These are phyloP conservation scores for Choloepus didactylus DNA, from an alignment of 2,797 vertebrate genomes.

Conservation along the genomic window DNA sequence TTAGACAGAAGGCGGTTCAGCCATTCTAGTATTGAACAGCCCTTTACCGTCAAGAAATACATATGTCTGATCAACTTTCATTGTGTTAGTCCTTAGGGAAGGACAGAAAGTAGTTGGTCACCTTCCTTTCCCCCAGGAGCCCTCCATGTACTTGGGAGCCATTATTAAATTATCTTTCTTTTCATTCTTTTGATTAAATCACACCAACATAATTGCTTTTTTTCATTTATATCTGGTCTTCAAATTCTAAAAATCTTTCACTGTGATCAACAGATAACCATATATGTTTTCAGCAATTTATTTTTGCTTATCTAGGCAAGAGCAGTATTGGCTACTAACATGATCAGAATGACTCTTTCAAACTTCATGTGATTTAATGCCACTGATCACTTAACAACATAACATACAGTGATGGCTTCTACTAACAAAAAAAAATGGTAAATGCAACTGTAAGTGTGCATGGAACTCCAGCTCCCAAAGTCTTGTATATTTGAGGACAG, in stretches of 20 bases:
- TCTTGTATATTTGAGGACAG: constrained; percentile 26
- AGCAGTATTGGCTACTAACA: neutral
- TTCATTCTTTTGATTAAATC: constrained; percentile 21
- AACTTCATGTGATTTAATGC: neutral
- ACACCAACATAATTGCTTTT: neutral
- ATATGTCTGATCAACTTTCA: neutral
- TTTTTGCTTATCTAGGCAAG: constrained; percentile 25
- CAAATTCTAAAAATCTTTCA: neutral
- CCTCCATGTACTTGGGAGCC: neutral
- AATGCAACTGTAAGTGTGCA: neutral
- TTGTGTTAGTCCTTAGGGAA: neutral
- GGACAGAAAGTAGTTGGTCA: neutral
- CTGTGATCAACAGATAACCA: neutral
- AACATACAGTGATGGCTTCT: neutral
- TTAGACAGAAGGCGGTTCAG: neutral
- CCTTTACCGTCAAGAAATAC: neutral
- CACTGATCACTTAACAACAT: constrained; percentile 25
- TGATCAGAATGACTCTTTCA: neutral
- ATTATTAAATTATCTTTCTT: neutral
- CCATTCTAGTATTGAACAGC: neutral
- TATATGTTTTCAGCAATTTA: neutral
- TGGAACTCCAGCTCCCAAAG: neutral
- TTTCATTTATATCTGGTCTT: neutral
- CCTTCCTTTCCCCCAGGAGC: neutral
- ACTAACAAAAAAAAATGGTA: neutral